These are phyloP conservation scores for Bhutanitis thaidina DNA, from an alignment of 2,888 invertebrate genomes.

Conservation along the genomic window DNA sequence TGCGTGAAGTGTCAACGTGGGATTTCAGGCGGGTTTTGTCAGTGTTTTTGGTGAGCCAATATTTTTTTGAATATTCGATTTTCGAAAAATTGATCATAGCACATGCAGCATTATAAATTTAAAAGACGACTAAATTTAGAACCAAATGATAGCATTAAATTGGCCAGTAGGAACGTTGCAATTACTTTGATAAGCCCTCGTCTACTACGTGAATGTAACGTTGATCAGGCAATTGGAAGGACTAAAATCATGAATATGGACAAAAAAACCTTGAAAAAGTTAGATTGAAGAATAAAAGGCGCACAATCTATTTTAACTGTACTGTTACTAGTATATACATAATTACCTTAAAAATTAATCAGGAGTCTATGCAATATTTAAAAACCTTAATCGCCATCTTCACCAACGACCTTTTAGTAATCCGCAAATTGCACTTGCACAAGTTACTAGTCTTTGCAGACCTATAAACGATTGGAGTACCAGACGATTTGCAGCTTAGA, in stretches of 20 bases:
- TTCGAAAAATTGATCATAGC: neutral
- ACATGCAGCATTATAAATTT: neutral
- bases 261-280: no score
- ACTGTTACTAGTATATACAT: no score
- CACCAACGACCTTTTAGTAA: no score
- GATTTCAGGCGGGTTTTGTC: slow-evolving; percentile 6
- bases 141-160: neutral
- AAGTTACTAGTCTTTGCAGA: no score
- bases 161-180: slow-evolving; percentile 2
- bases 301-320: no score
- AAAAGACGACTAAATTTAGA: neutral
- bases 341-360: no score
- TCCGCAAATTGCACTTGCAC: no score
- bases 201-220: neutral
- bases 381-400: no score
- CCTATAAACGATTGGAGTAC: no score
- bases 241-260: neutral
- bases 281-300: no score
- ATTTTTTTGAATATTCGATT: neutral
- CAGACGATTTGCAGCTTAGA: no score
- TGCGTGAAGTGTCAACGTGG: neutral
- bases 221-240: slow-evolving; percentile 9
- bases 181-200: slow-evolving; percentile 7
- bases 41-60: slow-evolving; percentile 9
- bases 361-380: no score